Conservation (phyloP, 2,888 invertebrate genomes). For the Dicycla oo region DNA sequence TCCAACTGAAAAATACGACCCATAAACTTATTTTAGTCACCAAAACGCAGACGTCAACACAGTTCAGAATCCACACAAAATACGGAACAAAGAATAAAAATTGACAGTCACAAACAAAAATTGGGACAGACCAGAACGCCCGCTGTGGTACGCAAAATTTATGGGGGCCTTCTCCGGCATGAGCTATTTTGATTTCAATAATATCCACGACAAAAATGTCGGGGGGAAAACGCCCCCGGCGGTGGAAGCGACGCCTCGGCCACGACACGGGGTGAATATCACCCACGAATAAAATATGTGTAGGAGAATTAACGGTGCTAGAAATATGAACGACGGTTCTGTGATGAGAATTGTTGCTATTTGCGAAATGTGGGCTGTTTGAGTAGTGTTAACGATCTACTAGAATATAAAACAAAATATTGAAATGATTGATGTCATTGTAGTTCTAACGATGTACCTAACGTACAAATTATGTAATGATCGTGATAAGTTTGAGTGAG, state of each 20-base stretch:
- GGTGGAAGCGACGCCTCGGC: constrained; percentile 56
- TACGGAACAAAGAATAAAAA: constrained; percentile 45
- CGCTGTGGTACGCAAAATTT: constrained; percentile 66
- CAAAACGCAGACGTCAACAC: constrained; percentile 27
- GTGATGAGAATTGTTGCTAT: constrained; percentile 14
- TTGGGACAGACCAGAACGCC: constrained; percentile 55
- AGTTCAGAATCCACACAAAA: constrained; percentile 23
- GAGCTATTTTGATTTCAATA: constrained; percentile 71
- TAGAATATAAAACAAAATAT: background rate
- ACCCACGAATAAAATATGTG: constrained; percentile 64
- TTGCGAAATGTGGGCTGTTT: background rate
- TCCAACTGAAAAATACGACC: background rate
- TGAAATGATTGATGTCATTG: too few species aligned
- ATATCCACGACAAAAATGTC: constrained; percentile 68
- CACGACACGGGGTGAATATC: constrained; percentile 57
- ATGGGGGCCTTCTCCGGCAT: constrained; percentile 57
- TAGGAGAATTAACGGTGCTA: constrained; percentile 56
- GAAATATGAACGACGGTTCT: constrained; percentile 48
- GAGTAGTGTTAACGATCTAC: background rate
- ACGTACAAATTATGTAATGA: background rate
- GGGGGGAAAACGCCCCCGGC: constrained; percentile 55
- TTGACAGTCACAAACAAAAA: constrained; percentile 60
- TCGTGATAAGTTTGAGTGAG: background rate
- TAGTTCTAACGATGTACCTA: background rate
- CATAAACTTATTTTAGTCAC: background rate